Evolutionary conservation across 2,797 vertebrate species (phyloP), one percentile per base, ranked within the genome.

Genomic region (Babyrousa celebensis): DNA sequence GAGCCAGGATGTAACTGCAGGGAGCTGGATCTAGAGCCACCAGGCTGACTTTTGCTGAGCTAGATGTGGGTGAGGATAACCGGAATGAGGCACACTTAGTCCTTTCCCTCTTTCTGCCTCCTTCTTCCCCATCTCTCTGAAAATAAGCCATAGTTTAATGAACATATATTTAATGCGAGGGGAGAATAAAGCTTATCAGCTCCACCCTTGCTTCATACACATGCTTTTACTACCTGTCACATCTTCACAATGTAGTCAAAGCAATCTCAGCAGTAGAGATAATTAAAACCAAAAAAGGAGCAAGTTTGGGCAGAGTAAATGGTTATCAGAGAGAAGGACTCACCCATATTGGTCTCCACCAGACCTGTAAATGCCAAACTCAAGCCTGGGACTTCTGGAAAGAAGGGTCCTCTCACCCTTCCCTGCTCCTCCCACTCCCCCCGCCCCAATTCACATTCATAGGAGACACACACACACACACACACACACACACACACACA

Each of bases 181-280:
- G 85, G 75, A 97, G 91, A 96, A 97, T 91, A 97, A 91, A 97
- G 91, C 80, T 3, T 90, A 96, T 94, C 97, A 95, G 94, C 48
- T 82, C 74, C 58, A n/a, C 77, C 86, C 96, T 74, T 78, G 90
- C 84, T 97, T 96, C 91, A 96, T 94, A 94, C 58, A 94, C 56
- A 96, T 40, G 84, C 96, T 97, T 96, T 97, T 85, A 95, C 96
- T 97, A 97, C 96, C 96, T 96, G 97, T 97, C 97, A 98, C 94
- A 90, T 96, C 93, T 94, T 97, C 93, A 96, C 79, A 90, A 87
- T 80, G 91, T 68, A 97, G 96, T 95, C 95, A 97, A 97, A 98
- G 97, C 89, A 97, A 85, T 93, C 95, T 92, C 54, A 18, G 93
- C 96, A 93, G 91, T 71, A 90, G 52, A 91, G 93, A 94, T 84